Base-by-base conservation (phyloP, 2,113 vertebrate species). In the Chascanopsetta lugubris region DNA sequence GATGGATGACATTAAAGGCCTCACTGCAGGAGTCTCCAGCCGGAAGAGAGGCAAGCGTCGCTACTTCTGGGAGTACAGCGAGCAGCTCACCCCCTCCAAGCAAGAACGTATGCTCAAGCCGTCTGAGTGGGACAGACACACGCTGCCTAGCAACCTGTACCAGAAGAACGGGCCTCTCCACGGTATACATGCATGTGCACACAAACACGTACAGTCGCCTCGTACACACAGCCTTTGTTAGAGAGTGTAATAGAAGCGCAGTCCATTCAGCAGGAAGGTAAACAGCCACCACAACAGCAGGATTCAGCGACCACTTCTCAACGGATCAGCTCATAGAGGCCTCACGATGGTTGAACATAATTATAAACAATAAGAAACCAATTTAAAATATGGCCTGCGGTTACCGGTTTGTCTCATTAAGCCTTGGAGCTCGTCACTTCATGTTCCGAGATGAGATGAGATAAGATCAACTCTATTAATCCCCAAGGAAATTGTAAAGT, bases 61-160 rank as follows among this genome's bases (percentile, higher is more conserved):
- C 80, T 99, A 99, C 86, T 99, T 99, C 87, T 99, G 97, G 97
- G 97, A 99, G 69, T 99, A 99, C 83, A 99, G 97, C 0, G 97
- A 99, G 76, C 97, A 99, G 25, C 91, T 98, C 62, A 95, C 93
- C 0, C 94, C 96, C 2, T 92, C 92, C 1, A 97, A 98, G 58
- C 97, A 98, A 72, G 97, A 99, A 70, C 94, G 95, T 43, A 94
- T 97, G 94, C 93, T 98, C 8, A 94, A 95, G 83, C 97, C 97
- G 0, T 99, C 96, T 0, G 97, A 99, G 82, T 99, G 97, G 97
- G 94, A 90, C 86, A 85, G 95, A 70, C 95, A 99, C 48, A 99
- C 97, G 0, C 91, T 99, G 82, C 97, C 97, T 63, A 99, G 97
- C 88, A 99, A 99, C 79, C 91, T 99, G 93, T 99, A 97, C 82